A percentile compares a stretch with the other conserved stretches of the same genome.
Conservation (phyloP, 2,888 invertebrate genomes). For the Hirtodrosophila trivittata region DNA sequence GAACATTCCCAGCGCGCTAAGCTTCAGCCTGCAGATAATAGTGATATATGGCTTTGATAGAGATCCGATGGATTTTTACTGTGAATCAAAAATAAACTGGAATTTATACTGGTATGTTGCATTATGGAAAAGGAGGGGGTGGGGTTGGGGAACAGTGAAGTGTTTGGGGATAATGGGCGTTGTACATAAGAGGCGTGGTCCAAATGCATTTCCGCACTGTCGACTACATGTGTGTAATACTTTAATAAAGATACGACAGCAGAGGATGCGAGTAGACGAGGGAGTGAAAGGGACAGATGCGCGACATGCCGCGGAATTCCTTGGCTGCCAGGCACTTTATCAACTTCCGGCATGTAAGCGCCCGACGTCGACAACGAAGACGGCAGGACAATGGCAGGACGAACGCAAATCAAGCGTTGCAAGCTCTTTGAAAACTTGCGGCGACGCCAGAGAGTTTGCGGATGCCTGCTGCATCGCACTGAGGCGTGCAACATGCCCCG, state of each 20-base stretch:
- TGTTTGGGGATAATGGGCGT: not conserved
- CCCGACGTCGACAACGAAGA: conserved; percentile 42
- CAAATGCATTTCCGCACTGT: conserved; percentile 67
- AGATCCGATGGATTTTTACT: conserved; percentile 26
- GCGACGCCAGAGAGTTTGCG: conserved; percentile 38
- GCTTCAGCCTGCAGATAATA: conserved; percentile 22
- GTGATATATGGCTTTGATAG: conserved; percentile 41
- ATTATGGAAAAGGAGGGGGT: conserved; percentile 15
- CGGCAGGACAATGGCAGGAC: conserved; percentile 34
- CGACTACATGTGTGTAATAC: conserved; percentile 56
- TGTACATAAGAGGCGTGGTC: conserved; percentile 15
- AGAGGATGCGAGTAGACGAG: conserved; percentile 2
- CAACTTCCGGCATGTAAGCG: conserved; percentile 74
- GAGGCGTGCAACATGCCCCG: conserved; percentile 47
- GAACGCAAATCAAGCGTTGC: conserved; percentile 68
- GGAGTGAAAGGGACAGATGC: not conserved
- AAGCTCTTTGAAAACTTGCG: conserved; percentile 55
- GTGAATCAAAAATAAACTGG: conserved; percentile 45
- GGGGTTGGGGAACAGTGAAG: not conserved
- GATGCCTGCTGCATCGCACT: conserved; percentile 52
- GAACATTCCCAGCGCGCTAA: no score
- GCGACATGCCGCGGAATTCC: conserved; percentile 68
- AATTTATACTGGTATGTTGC: conserved; percentile 49
- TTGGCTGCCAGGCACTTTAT: conserved; percentile 71
- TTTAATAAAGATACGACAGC: conserved; percentile 67